These are phyloP conservation scores for Parnassius glacialis DNA, from an alignment of 2,888 invertebrate genomes.

Conservation along the genomic window DNA sequence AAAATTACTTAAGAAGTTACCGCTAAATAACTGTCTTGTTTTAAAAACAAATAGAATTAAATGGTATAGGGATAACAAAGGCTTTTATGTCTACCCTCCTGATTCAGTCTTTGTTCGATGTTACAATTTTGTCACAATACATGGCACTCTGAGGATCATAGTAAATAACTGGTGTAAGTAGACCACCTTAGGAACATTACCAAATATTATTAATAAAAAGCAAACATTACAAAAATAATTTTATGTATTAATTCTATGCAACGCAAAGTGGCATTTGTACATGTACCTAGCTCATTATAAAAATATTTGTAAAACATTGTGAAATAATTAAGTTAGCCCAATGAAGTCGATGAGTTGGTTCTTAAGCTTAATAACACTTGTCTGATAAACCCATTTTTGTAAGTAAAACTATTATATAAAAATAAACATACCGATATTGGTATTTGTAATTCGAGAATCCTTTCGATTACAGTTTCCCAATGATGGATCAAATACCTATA, in stretches of 20 bases:
- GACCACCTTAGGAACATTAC: slow-evolving; percentile 62
- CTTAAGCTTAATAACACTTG: slow-evolving; percentile 12
- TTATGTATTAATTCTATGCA: slow-evolving; percentile 43
- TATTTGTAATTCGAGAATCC: slow-evolving; percentile 4
- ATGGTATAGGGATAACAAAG: too few species aligned
- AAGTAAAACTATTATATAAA: slow-evolving; percentile 26
- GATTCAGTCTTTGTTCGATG: slow-evolving; percentile 74
- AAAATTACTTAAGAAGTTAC: too few species aligned
- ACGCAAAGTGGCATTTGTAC: slow-evolving; percentile 53
- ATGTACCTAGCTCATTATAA: slow-evolving; percentile 30
- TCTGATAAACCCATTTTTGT: slow-evolving; percentile 14
- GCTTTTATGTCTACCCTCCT: slow-evolving; percentile 39
- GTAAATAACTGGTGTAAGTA: slow-evolving; percentile 41
- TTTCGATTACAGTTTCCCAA: neutral
- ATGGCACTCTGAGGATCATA: slow-evolving; percentile 69
- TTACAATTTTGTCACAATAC: slow-evolving; percentile 49
- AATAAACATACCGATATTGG: slow-evolving; percentile 25
- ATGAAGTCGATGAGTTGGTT: neutral
- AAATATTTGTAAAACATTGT: neutral
- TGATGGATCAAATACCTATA: neutral
- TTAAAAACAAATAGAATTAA: too few species aligned
- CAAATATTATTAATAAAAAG: slow-evolving; percentile 50
- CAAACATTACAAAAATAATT: slow-evolving; percentile 62
- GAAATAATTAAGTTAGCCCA: neutral
- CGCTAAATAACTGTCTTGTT: too few species aligned